Base-by-base conservation (phyloP, 2,113 vertebrate species). In the Calyptommatus sinebrachiatus region DNA sequence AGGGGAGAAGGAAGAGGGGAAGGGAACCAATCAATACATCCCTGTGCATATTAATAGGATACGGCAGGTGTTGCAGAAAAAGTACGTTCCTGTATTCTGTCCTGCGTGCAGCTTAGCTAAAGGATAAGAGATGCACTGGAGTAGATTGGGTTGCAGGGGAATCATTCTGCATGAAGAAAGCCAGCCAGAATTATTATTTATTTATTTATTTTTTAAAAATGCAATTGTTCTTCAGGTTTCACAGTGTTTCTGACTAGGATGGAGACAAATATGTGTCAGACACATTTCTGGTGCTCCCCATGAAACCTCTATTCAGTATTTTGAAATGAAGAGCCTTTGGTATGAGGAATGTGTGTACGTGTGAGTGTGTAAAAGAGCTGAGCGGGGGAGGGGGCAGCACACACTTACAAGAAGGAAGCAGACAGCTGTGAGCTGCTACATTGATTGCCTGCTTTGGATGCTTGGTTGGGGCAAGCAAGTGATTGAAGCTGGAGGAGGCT, bases 11-110 rank as follows among this genome's bases (percentile, higher is more conserved):
- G 85, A 29, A 62, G 65, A 50, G 50, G 28, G 50, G 41, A 50
- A 21, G 75, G 12, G 20, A 9, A 67, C 50, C 24, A 82, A 71
- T 84, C 90, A 73, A 73, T 91, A 84, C 83, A 50, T 84, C 91
- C 86, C 88, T n/a, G 85, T 82, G 94, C 93, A 95, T 94, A 88
- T 92, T 93, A 94, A 94, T 93, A 83, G 60, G 10, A 91, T 86
- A 70, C 86, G 90, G 94, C 95, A 95, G 95, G 95, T 95, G 95
- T 90, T 93, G 91, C 85, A 88, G 50, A 14, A 77, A 84, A 57
- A 91, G 89, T 86, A 84, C 89, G 87, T 90, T 78, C 89, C 91
- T 35, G 78, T 88, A 91, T 57, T 57, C 94, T 94, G 92, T 93
- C 88, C 86, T 6, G 73, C 31, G 73, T n/a, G 21, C 8, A 14